These are phyloP conservation scores for Pollachius pollachius DNA, from an alignment of 2,113 vertebrate genomes.

Conservation along the genomic window DNA sequence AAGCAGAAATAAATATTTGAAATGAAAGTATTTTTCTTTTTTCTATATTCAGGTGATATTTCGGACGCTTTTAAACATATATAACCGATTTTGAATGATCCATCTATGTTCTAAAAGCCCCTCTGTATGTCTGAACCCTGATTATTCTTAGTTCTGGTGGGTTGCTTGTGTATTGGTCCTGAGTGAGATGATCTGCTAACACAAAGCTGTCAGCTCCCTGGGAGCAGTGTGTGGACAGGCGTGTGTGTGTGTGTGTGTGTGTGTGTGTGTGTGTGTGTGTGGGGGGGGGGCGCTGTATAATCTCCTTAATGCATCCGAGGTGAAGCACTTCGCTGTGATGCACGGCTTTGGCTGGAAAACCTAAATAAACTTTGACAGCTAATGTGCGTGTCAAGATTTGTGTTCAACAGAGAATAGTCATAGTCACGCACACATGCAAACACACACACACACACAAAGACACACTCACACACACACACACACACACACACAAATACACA, in stretches of 20 bases:
- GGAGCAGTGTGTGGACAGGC: neutral
- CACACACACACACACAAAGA: no score
- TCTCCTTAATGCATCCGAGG: slow-evolving; percentile 7
- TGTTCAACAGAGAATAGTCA: neutral
- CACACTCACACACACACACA: no score
- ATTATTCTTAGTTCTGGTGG: no score
- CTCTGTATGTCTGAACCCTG: no score
- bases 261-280: neutral
- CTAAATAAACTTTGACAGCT: neutral
- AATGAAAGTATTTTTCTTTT: no score
- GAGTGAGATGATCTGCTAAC: neutral
- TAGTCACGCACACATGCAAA: no score
- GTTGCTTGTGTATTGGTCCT: neutral
- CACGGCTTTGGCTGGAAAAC: slow-evolving; percentile 30
- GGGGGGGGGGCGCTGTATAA: slow-evolving; percentile 10
- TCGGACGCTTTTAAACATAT: no score
- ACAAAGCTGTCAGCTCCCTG: neutral
- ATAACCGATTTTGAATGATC: no score
- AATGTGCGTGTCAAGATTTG: neutral
- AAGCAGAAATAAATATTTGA: no score
- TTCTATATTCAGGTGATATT: no score
- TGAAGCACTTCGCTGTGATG: slow-evolving; percentile 27
- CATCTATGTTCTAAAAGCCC: no score
- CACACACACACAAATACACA: no score
- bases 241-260: neutral